These are phyloP conservation scores for Castor canadensis DNA, from an alignment of 2,113 vertebrate species.

Conservation along the genomic window DNA sequence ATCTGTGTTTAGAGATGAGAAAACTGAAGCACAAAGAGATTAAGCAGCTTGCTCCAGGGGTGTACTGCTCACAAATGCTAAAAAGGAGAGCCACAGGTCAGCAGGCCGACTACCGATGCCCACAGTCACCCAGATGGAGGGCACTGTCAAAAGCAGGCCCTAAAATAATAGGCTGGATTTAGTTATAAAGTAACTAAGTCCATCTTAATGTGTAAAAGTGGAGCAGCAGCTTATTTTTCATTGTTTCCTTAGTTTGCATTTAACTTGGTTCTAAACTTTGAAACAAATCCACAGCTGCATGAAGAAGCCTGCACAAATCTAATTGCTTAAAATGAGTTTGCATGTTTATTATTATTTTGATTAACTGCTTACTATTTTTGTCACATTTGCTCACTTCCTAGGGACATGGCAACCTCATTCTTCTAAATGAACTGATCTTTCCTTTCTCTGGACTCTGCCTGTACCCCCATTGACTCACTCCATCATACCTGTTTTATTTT, in stretches of 20 bases:
- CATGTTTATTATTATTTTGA: background rate
- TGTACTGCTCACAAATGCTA: background rate
- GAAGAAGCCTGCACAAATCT: background rate
- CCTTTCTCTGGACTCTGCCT: background rate
- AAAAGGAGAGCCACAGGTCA: background rate
- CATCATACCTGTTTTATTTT: background rate
- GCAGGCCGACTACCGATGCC: background rate
- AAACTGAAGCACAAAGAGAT: background rate
- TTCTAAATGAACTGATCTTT: background rate
- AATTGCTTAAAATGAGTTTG: slow-evolving; percentile 32
- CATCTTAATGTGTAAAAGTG: background rate
- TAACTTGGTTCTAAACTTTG: slow-evolving; percentile 34
- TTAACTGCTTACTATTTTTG: background rate
- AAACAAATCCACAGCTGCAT: background rate
- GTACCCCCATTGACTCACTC: background rate
- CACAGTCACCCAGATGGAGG: too few species aligned
- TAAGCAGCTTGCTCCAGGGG: background rate
- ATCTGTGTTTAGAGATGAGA: background rate
- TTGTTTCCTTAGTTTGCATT: background rate
- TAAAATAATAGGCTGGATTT: background rate
- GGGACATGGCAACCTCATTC: background rate
- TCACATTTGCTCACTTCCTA: slow-evolving; percentile 21
- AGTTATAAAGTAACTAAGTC: background rate
- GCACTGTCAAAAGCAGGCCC: background rate
- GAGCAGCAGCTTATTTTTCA: slow-evolving; percentile 16